Base-by-base conservation (phyloP, 2,113 vertebrate species). In the Sialia sialis region DNA sequence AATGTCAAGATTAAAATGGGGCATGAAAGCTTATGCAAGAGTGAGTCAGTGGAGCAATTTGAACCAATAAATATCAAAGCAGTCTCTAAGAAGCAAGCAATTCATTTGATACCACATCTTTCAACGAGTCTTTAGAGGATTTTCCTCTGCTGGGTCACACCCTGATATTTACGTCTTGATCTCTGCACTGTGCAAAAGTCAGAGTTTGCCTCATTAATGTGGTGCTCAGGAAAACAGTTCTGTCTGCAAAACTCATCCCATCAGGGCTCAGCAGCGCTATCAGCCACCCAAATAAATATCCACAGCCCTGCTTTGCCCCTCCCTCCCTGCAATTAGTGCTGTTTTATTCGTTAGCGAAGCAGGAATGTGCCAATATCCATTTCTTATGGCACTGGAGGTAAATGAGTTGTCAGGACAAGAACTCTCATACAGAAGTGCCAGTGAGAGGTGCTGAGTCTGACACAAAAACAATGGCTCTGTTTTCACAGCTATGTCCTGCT, bases 1-100 rank as follows among this genome's bases (percentile, higher is more conserved):
- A 95, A 98, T 84, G 87, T 97, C 97, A 96, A 93, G 97, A 97
- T 96, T 94, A 98, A 98, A 98, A 98, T 88, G 95, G 97, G 91
- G 92, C 94, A 76, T 77, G 94, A 96, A 97, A 97, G 96, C 97
- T 98, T 97, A 94, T 75, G 97, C 96, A 98, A 98, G 96, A 94
- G 83, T 97, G 97, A 97, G 97, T 98, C 98, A 97, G 95, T 95
- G 95, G 66, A 97, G 98, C 97, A 97, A 98, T 98, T 98, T 98
- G 98, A 98, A 98, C 97, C 98, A 98, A 98, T 98, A 98, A 98
- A 98, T 98, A 98, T 98, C 97, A 98, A 98, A 97, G 96, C 96
- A 96, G 60, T 95, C 95, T 96, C 94, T 98, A 97, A 98, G 97
- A 97, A 97, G 96, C 78, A 95, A 98, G 97, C 97, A 98, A 98